phyloP scores from a whole-genome alignment of 2,888 invertebrate genomes.

The Liopterus haemorrhoidalis region DNA sequence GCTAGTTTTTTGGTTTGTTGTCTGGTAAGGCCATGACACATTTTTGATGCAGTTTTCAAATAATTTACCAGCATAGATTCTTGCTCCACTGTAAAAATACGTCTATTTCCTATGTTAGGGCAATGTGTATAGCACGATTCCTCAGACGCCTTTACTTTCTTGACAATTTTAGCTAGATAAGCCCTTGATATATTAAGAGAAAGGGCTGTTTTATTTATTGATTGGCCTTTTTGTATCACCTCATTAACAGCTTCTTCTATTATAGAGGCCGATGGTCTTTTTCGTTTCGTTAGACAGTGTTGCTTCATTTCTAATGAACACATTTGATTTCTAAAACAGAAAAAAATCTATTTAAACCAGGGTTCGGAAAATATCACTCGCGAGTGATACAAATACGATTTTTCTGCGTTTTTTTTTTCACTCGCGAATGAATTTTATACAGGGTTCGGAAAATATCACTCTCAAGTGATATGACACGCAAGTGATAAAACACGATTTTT shows the following conservation, averaged over 20 bases:
- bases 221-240: conserved; percentile 17
- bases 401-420: too few species aligned
- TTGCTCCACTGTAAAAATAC: conserved; percentile 28
- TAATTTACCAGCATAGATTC: conserved; percentile 26
- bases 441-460: too few species aligned
- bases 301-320: too few species aligned
- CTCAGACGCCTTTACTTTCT: conserved; percentile 22
- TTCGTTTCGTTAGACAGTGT: conserved; percentile 1
- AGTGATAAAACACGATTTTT: too few species aligned
- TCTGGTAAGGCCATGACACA: conserved; percentile 29
- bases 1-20: conserved; percentile 26
- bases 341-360: too few species aligned
- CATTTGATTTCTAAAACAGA: too few species aligned
- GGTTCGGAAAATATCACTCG: too few species aligned
- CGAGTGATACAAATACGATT: too few species aligned
- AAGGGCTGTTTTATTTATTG: conserved; percentile 21
- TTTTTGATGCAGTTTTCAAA: conserved; percentile 28
- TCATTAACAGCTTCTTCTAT: conserved; percentile 19
- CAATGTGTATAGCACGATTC: conserved; percentile 18
- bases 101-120: conserved; percentile 28
- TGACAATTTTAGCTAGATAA: conserved; percentile 26
- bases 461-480: too few species aligned
- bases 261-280: neutral
- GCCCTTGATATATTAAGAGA: conserved; percentile 25
- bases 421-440: too few species aligned